Evolutionary conservation across 2,113 vertebrate species (phyloP), one percentile per base, ranked within the genome.

Genomic region (Catharus minimus): DNA sequence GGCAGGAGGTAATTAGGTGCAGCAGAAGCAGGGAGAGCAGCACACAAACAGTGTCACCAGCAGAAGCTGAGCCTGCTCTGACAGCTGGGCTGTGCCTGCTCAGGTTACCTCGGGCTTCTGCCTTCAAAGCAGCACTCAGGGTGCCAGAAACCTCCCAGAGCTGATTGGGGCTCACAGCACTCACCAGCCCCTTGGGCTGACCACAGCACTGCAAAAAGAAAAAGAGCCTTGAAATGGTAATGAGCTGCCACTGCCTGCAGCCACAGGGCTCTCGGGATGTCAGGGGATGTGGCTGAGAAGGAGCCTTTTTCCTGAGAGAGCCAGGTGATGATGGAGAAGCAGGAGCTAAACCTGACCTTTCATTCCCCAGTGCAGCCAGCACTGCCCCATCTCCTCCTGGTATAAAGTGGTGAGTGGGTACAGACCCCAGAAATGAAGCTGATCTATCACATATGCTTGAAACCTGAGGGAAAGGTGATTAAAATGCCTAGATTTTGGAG

Each of bases 311-410:
- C 47, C 66, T 49, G 38, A 46, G 43, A 41, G 21, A 81, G 18
- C 9, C 26, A 24, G 56, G 38, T 21, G 52, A 13, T 14, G 24
- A 20, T 0, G 13, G 58, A 43, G 36, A 77, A 78, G 7, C 3
- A 32, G 39, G 20, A 69, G 3, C 5, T 61, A 44, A 52, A 52
- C 1, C 27, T 11, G 38, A 26, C 21, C 13, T 61, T 77, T 46
- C 10, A 4, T 50, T 30, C 61, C 50, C 44, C 28, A 21, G 0
- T 0, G 5, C 0, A 43, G 19, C 38, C 36, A 62, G 3, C 22
- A 2, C 14, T 55, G 52, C 22, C 61, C 38, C 13, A 18, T 15
- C 47, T 58, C 32, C 61, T 66, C 33, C 32, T 14, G 69, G 38
- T 36, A 0, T 13, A 5, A 21, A 46, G 24, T 7, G 21, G 20